Conservation (phyloP, 1,140 invertebrate genomes). For the Epicauta chinensis region DNA sequence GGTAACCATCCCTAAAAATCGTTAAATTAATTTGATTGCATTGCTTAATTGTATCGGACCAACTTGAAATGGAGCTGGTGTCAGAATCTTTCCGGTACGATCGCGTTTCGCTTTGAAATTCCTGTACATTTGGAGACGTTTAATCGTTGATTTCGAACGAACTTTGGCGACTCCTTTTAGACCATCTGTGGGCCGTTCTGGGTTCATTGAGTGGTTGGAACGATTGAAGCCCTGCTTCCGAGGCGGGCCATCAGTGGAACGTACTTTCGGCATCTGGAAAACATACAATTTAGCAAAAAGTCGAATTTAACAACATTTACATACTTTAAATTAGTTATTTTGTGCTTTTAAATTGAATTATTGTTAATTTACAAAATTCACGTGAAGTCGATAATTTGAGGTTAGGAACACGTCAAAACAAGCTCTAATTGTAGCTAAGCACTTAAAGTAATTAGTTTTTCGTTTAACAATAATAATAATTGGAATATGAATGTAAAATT, state of each 20-base stretch:
- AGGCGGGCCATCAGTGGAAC: slow-evolving; percentile 58
- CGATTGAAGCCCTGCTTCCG: slow-evolving; percentile 71
- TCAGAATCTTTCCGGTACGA: slow-evolving; percentile 85
- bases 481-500: too few relatives aligned
- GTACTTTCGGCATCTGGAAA: slow-evolving; percentile 63
- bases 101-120: slow-evolving; percentile 94
- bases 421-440: too few relatives aligned
- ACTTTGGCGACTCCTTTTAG: slow-evolving; percentile 80
- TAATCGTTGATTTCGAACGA: slow-evolving; percentile 89
- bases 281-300: too few relatives aligned
- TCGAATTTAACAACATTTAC: too few relatives aligned
- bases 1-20: slow-evolving; percentile 69
- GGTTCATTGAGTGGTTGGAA: slow-evolving; percentile 83
- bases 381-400: too few relatives aligned
- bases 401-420: too few relatives aligned
- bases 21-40: not conserved
- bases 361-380: too few relatives aligned
- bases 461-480: too few relatives aligned
- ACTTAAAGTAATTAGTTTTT: too few relatives aligned
- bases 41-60: not conserved
- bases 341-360: too few relatives aligned
- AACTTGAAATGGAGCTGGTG: slow-evolving; percentile 78
- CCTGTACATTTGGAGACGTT: slow-evolving; percentile 94
- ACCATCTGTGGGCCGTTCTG: slow-evolving; percentile 65
- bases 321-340: too few relatives aligned